Conservation (phyloP, 2,113 vertebrate species). For the Oncorhynchus nerka region DNA sequence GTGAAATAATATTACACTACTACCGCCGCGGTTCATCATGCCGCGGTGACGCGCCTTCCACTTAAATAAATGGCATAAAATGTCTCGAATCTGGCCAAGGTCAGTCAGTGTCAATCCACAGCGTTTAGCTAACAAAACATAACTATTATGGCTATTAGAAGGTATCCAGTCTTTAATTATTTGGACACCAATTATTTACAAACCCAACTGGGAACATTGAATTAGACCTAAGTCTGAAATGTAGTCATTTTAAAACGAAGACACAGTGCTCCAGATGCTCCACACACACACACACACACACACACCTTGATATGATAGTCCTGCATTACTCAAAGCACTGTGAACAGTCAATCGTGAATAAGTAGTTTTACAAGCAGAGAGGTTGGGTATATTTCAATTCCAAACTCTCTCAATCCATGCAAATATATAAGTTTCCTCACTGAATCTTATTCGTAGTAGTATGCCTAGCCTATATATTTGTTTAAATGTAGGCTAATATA, state of each 20-base stretch:
- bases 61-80: slow-evolving; percentile 62
- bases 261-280: too few species aligned
- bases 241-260: not conserved
- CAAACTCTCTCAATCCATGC: too few species aligned
- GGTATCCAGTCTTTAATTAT: slow-evolving; percentile 31
- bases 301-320: not conserved
- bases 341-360: too few species aligned
- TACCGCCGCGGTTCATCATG: slow-evolving; percentile 4
- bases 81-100: slow-evolving; percentile 62
- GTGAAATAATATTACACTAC: slow-evolving; percentile 10
- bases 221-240: not conserved
- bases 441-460: too few species aligned
- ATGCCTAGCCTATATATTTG: too few species aligned
- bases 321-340: too few species aligned
- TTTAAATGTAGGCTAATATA: too few species aligned
- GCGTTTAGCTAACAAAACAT: slow-evolving; percentile 75
- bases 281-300: too few species aligned
- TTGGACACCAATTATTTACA: slow-evolving; percentile 6
- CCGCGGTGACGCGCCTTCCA: slow-evolving; percentile 7
- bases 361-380: too few species aligned
- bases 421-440: too few species aligned
- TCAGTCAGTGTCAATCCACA: slow-evolving; percentile 69
- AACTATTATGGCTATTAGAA: slow-evolving; percentile 65
- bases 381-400: too few species aligned
- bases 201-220: slow-evolving; percentile 10